Evolutionary conservation across 2,113 vertebrate genomes (phyloP).

Genomic region (Suricata suricatta): DNA sequence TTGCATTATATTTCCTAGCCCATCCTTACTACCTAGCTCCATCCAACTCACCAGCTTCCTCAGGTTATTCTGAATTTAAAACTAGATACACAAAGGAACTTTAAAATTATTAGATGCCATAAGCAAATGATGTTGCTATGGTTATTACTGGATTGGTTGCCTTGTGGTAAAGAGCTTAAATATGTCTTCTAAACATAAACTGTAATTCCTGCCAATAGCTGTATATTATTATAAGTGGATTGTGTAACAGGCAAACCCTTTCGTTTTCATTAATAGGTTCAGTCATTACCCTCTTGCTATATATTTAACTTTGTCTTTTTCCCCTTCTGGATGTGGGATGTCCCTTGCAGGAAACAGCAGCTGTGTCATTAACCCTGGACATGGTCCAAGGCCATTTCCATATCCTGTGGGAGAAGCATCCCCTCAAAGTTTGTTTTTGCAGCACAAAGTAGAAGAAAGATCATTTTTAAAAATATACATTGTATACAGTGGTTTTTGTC

Average conservation of each 20-base stretch:
- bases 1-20: neutral
- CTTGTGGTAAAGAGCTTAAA: constrained; percentile 52
- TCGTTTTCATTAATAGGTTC: constrained; percentile 57
- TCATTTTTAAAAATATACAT: constrained; percentile 63
- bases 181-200: constrained; percentile 67
- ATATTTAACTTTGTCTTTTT: constrained; percentile 73
- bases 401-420: constrained; percentile 74
- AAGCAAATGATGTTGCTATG: neutral
- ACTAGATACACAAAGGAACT: neutral
- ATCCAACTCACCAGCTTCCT: neutral
- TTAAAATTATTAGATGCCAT: constrained; percentile 35
- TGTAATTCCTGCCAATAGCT: constrained; percentile 50
- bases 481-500: constrained; percentile 46
- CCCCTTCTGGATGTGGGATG: constrained; percentile 61
- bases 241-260: constrained; percentile 44
- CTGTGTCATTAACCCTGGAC: constrained; percentile 70
- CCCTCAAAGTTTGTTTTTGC: constrained; percentile 72
- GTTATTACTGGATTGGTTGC: constrained; percentile 17
- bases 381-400: constrained; percentile 73
- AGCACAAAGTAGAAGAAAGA: constrained; percentile 64
- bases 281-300: constrained; percentile 57
- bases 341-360: constrained; percentile 75
- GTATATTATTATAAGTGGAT: constrained; percentile 45
- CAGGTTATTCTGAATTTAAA: constrained; percentile 16
- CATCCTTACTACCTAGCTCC: neutral